Evolutionary conservation across 2,113 vertebrate species (phyloP), one percentile per base, ranked within the genome.

Genomic region (human): DNA sequence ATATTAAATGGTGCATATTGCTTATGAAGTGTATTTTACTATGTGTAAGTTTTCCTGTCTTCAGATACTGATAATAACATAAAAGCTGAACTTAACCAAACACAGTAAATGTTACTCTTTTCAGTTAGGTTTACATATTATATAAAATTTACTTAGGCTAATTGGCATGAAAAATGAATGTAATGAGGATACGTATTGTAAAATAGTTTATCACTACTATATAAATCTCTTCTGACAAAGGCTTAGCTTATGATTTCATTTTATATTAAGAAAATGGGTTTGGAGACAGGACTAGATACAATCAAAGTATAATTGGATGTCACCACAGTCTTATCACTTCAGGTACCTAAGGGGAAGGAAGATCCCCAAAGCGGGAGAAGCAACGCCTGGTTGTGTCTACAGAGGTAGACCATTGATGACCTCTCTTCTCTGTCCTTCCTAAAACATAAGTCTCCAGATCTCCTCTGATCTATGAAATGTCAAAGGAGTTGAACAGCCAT

Each of bases 401-500:
- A 50, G 11, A 61, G 20, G 2, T 50, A 17, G 52, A 50, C 16
- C 7, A 3, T 10, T 17, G 52, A 2, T 10, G 25, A 40, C 10
- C 27, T 88, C 7, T 87, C 32, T 48, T 68, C 45, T 50, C 5
- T 61, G 27, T 8, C 14, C 3, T 7, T 92, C 27, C 45, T 57
- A 55, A 75, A 32, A 6, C 1, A 32, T 22, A 8, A 45, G 6
- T 1, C 17, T 45, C 20, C 45, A 66, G 10, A 25, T 52, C 12
- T 96, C 55, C 50, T 95, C n/a, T 95, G 55, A 57, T 48, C 50
- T 95, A n/a, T 93, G 38, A 57, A 16, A 78, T 84, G 79, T 94
- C 43, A 45, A 85, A 89, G 14, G 10, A 78, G 2, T 30, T 5
- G 18, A 89, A 93, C 10, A 9, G 0, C 2, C 13, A 93, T 35